A percentile compares a stretch with the other conserved stretches of the same genome.
Evolutionary conservation across 2,888 invertebrate species (phyloP).

Genomic region (Chalcosyrphus nemorum): DNA sequence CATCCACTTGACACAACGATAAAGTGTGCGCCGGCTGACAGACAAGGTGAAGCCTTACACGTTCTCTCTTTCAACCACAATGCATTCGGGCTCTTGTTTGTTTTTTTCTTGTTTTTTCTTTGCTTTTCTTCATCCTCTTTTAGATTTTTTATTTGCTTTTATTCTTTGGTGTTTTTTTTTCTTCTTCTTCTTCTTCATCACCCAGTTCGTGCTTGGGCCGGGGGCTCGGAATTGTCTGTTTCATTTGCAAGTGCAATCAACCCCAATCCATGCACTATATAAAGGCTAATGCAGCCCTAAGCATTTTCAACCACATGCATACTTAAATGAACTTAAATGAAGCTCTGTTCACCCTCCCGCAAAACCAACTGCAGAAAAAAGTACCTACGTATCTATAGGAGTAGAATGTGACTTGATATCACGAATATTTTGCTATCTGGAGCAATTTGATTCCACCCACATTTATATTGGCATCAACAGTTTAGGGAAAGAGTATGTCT

Average conservation of each 20-base stretch:
- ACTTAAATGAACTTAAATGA: slow-evolving; percentile 51
- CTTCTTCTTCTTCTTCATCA: slow-evolving; percentile 21
- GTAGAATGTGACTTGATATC: slow-evolving; percentile 47
- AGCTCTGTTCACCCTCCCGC: slow-evolving; percentile 2
- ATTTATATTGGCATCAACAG: neutral
- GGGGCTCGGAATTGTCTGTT: slow-evolving; percentile 57
- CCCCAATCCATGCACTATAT: slow-evolving; percentile 70
- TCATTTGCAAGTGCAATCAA: slow-evolving; percentile 71
- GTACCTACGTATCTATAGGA: neutral
- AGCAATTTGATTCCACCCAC: slow-evolving; percentile 31
- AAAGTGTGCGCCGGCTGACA: slow-evolving; percentile 62
- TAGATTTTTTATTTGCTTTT: neutral
- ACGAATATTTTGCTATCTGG: slow-evolving; percentile 39
- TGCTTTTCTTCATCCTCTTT: slow-evolving; percentile 12
- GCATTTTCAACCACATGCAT: slow-evolving; percentile 55
- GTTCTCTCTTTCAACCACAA: slow-evolving; percentile 54
- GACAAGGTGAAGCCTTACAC: slow-evolving; percentile 73
- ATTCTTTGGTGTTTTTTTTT: neutral
- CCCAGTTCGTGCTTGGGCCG: slow-evolving; percentile 49
- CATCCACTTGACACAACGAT: slow-evolving; percentile 68
- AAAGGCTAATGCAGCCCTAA: slow-evolving; percentile 68
- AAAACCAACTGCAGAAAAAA: neutral
- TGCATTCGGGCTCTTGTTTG: slow-evolving; percentile 48
- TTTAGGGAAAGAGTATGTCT: slow-evolving; percentile 9
- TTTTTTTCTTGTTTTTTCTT: slow-evolving; percentile 8